Conservation (phyloP, 2,888 invertebrate genomes). For the Lasioglossum morio region DNA sequence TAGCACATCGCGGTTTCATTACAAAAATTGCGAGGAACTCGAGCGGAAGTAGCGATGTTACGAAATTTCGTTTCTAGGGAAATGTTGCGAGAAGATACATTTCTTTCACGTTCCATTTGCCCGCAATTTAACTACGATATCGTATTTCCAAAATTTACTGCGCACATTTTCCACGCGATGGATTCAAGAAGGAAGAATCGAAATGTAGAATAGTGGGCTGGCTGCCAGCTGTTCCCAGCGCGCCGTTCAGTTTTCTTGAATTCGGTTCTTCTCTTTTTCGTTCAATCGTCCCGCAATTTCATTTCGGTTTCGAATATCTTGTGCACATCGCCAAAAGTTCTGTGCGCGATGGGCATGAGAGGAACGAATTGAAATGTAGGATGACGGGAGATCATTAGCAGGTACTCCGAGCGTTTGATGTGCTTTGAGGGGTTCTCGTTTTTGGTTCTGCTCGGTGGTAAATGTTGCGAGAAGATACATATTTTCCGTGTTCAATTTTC, state of each 20-base stretch:
- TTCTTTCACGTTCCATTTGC: neutral
- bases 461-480: neutral
- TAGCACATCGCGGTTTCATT: neutral
- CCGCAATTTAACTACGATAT: neutral
- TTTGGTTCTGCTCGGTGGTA: neutral
- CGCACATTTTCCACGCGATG: neutral
- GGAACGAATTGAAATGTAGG: neutral
- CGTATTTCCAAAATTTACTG: neutral
- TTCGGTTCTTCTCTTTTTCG: no score
- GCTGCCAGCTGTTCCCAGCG: neutral
- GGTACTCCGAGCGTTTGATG: neutral
- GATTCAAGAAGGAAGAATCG: neutral
- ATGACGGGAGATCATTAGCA: neutral
- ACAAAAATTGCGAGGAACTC: neutral
- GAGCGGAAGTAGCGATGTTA: neutral
- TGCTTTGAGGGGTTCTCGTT: neutral
- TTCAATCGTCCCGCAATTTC: neutral
- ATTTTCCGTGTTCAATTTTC: neutral
- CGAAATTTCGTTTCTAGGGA: no score
- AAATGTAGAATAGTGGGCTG: neutral
- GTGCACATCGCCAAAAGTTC: neutral
- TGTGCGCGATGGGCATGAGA: neutral
- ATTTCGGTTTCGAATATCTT: neutral
- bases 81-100: neutral
- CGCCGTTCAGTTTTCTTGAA: neutral